A percentile compares a stretch with the other conserved stretches of the same genome.
phyloP scores from a whole-genome alignment of 2,113 vertebrate genomes.

The Felis catus region DNA sequence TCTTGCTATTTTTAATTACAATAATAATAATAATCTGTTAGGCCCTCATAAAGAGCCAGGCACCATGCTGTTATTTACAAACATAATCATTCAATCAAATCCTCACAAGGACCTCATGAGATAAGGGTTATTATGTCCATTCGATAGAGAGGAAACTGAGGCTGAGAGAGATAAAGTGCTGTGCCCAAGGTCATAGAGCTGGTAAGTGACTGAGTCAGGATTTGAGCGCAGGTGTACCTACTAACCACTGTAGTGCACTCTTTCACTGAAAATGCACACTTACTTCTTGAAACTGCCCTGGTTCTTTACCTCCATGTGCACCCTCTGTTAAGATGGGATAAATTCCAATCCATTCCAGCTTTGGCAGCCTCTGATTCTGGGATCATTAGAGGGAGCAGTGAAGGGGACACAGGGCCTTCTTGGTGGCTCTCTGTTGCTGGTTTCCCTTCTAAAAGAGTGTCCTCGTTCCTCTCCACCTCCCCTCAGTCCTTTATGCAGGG shows the following conservation, averaged over 20 bases:
- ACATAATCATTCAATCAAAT: neutral
- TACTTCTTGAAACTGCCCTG: neutral
- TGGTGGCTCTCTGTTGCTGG: neutral
- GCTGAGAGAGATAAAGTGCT: neutral
- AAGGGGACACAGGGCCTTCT: neutral
- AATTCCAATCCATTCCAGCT: neutral
- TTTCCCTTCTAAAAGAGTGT: slow-evolving; percentile 17
- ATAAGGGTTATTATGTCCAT: neutral
- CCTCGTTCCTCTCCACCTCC: neutral
- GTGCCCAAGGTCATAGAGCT: neutral
- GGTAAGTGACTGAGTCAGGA: neutral
- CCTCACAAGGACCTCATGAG: neutral
- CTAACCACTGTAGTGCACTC: neutral
- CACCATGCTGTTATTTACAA: neutral
- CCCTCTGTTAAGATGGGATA: neutral
- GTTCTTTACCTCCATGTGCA: neutral
- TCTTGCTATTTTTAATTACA: neutral
- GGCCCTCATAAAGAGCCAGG: slow-evolving; percentile 1
- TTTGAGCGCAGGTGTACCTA: neutral
- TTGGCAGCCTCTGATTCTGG: neutral
- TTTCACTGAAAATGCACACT: neutral
- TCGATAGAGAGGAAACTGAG: neutral
- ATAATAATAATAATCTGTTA: neutral
- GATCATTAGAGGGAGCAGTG: neutral
- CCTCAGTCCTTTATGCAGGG: neutral